phyloP scores from a whole-genome alignment of 2,888 invertebrate species.

The Lasioglossum marginatum region DNA sequence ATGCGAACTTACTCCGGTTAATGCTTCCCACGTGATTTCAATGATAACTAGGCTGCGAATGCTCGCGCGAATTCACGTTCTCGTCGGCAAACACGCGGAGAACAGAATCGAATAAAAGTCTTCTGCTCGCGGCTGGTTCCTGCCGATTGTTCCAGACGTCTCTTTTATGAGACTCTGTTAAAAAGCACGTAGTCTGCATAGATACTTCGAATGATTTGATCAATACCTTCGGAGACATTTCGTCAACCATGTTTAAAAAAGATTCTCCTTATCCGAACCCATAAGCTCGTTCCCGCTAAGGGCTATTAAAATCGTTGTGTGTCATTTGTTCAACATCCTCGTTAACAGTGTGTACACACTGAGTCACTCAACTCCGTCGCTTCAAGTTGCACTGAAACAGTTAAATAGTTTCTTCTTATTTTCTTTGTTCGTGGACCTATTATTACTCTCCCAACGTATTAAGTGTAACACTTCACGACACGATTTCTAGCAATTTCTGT shows the following conservation, averaged over 20 bases:
- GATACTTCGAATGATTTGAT: too few relatives aligned
- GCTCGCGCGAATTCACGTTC: not conserved
- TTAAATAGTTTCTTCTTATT: not conserved
- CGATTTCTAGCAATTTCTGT: not conserved
- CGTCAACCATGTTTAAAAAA: not conserved
- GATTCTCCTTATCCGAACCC: not conserved
- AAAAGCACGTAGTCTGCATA: not conserved
- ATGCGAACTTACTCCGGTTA: constrained; percentile 10
- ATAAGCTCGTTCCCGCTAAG: not conserved
- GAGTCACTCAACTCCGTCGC: not conserved
- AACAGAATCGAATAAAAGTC: not conserved
- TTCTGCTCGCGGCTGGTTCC: not conserved
- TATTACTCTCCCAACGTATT: not conserved
- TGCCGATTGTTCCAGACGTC: not conserved
- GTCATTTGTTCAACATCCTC: not conserved
- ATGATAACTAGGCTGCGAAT: not conserved
- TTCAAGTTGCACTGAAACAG: not conserved
- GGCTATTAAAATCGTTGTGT: not conserved
- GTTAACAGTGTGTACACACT: not conserved
- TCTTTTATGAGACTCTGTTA: not conserved
- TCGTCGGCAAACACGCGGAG: not conserved
- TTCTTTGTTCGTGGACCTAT: not conserved
- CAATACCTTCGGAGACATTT: not conserved
- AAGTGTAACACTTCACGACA: not conserved
- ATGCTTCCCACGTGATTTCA: constrained; percentile 29